phyloP scores from a whole-genome alignment of 2,113 vertebrate species.

The Camarhynchus parvulus region DNA sequence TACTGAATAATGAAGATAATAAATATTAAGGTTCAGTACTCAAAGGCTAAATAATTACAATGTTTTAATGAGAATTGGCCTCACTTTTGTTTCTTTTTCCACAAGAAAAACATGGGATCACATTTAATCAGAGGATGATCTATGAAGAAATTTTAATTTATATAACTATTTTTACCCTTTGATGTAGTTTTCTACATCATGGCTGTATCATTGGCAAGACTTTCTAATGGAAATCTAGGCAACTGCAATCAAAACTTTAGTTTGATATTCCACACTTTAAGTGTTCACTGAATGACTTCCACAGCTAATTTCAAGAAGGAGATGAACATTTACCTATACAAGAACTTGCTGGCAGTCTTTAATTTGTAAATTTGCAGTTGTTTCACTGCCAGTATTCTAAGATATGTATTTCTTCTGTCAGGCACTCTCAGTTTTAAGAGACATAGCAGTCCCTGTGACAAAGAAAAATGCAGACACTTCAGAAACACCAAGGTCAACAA shows the following conservation, averaged over 20 bases:
- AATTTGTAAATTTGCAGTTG: neutral
- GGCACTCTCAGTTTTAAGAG: neutral
- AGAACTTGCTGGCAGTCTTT: neutral
- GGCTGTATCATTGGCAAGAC: neutral
- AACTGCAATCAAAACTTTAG: neutral
- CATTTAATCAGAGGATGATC: neutral
- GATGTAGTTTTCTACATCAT: neutral
- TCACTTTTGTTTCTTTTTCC: neutral
- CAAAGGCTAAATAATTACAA: neutral
- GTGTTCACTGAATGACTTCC: neutral
- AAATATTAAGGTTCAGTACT: neutral
- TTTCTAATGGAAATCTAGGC: neutral
- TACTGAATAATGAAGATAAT: neutral
- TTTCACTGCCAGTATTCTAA: neutral
- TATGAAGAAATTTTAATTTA: neutral
- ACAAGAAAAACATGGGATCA: neutral
- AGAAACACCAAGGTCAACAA: neutral
- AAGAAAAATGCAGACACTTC: neutral
- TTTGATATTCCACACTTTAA: neutral
- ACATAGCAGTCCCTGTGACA: neutral
- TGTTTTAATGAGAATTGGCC: neutral
- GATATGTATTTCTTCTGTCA: neutral
- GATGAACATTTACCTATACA: neutral
- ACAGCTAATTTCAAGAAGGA: neutral
- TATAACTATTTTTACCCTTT: neutral